Evolutionary conservation across 2,113 vertebrate genomes (phyloP).

Genomic region (Caloenas nicobarica): DNA sequence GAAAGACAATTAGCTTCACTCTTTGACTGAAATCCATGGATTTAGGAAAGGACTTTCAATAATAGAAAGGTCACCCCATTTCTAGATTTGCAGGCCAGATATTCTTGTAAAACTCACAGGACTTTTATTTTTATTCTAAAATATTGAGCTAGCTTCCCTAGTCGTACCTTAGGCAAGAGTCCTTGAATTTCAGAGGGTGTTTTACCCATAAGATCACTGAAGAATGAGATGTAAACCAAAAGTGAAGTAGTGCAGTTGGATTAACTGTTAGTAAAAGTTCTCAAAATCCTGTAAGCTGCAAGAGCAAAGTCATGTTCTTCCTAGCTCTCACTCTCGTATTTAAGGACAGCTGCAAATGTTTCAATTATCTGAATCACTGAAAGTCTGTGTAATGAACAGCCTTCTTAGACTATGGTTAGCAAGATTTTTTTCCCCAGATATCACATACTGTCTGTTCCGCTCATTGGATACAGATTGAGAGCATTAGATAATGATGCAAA

Average conservation of each 20-base stretch:
- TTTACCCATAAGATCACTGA: background rate
- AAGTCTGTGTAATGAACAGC: conserved; percentile 41
- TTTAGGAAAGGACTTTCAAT: conserved; percentile 16
- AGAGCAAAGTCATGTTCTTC: conserved; percentile 2
- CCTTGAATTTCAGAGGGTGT: conserved; percentile 21
- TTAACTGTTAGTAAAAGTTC: background rate
- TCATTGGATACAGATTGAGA: conserved; percentile 1
- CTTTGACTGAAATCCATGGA: background rate
- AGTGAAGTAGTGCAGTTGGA: background rate
- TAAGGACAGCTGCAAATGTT: conserved; percentile 46
- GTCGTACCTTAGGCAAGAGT: background rate
- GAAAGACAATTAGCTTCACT: conserved; percentile 25
- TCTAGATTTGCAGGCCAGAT: background rate
- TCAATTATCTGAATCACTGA: conserved; percentile 45
- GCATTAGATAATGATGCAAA: conserved; percentile 42
- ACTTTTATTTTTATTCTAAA: conserved; percentile 31
- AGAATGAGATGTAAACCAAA: background rate
- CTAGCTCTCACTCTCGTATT: conserved; percentile 14
- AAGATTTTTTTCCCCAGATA: background rate
- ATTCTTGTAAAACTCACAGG: background rate
- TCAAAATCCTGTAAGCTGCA: background rate
- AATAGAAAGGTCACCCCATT: conserved; percentile 22
- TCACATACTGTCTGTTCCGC: conserved; percentile 2
- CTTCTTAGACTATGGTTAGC: background rate
- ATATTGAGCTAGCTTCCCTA: background rate